Percentiles rank a stretch among this genome's conserved stretches.
Conservation (phyloP, 2,888 invertebrate genomes). For the Meiosimyza decipiens region DNA sequence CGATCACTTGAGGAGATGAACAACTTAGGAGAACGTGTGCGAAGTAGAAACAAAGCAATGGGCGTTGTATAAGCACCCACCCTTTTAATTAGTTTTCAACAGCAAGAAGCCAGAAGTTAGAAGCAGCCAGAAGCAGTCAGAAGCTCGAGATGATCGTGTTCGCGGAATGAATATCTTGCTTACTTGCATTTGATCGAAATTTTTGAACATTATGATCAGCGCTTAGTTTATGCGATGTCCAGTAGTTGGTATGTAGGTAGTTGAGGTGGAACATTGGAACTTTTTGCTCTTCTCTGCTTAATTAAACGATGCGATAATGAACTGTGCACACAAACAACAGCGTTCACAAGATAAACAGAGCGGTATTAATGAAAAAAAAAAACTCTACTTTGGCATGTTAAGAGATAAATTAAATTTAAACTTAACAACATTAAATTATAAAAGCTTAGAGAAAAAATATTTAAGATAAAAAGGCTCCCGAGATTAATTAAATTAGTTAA, state of each 20-base stretch:
- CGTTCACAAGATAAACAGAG: constrained; percentile 22
- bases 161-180: constrained; percentile 9
- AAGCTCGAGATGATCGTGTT: constrained; percentile 21
- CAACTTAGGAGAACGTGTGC: not conserved
- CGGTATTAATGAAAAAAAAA: too few species aligned
- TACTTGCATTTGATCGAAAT: constrained; percentile 18
- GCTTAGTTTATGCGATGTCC: not conserved
- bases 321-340: constrained; percentile 36
- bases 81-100: constrained; percentile 50
- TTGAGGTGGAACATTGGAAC: not conserved
- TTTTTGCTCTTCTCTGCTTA: constrained; percentile 1
- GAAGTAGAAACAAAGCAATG: constrained; percentile 25
- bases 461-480: too few species aligned
- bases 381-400: too few species aligned
- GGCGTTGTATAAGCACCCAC: constrained; percentile 53
- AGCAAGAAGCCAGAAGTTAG: constrained; percentile 8
- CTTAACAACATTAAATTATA: too few species aligned
- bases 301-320: constrained; percentile 37
- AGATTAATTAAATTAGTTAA: too few species aligned
- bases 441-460: too few species aligned
- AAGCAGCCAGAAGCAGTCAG: constrained; percentile 1
- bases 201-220: constrained; percentile 28
- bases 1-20: constrained; percentile 6
- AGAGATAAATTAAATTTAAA: too few species aligned
- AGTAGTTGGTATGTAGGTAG: not conserved